Evolutionary conservation across 1,140 invertebrate genomes (phyloP).

Genomic region (Rhopalosiphum maidis): DNA sequence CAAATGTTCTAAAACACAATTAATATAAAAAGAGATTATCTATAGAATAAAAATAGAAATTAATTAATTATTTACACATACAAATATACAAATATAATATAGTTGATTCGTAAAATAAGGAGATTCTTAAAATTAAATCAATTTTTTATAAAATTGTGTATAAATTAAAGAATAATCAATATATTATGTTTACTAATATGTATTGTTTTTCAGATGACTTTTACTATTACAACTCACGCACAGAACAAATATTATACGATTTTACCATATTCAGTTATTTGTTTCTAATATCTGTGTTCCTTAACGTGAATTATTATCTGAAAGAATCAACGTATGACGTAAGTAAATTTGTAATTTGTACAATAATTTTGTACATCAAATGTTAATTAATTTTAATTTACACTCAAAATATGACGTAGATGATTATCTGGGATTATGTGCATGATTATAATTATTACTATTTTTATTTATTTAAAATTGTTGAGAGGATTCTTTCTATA

Average conservation of each 20-base stretch:
- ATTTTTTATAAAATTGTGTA: background rate
- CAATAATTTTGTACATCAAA: background rate
- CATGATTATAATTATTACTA: background rate
- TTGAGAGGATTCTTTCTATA: background rate
- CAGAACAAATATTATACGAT: background rate
- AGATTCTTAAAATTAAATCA: no score
- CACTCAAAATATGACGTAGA: background rate
- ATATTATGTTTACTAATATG: background rate
- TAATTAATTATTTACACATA: no score
- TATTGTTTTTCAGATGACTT: background rate
- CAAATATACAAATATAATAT: background rate
- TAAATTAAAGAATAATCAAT: background rate
- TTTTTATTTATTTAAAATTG: background rate
- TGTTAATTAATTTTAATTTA: background rate
- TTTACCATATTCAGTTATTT: background rate
- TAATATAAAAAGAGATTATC: no score
- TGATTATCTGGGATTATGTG: background rate
- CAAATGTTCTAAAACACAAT: no score
- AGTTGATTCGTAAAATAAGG: background rate
- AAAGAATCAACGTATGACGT: conserved; percentile 8
- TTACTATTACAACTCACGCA: background rate
- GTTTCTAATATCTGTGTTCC: background rate
- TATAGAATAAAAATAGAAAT: no score
- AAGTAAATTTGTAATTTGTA: background rate
- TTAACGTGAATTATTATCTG: background rate